Conservation (phyloP, 2,797 vertebrate genomes). For the Gymnothorax reevesii region DNA sequence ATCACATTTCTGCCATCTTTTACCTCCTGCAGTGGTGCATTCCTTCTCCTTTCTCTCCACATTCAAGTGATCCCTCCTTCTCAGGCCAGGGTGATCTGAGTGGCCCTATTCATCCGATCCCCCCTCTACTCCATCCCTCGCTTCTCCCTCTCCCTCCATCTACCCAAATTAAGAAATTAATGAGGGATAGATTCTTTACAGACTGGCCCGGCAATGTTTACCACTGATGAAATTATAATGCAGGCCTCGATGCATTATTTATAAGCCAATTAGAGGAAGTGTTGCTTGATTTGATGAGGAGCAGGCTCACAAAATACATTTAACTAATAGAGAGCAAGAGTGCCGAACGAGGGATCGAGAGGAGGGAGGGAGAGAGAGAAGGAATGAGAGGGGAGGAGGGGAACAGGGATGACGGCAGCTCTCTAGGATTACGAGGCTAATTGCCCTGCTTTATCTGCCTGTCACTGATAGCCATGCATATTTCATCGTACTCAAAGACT, state of each 20-base stretch:
- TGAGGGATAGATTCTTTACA: slow-evolving; percentile 94
- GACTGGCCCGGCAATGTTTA: slow-evolving; percentile 96
- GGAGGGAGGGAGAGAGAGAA: slow-evolving; percentile 29
- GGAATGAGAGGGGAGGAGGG: slow-evolving; percentile 37
- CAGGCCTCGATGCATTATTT: slow-evolving; percentile 95
- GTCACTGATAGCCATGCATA: slow-evolving; percentile 99
- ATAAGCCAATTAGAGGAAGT: slow-evolving; percentile 99
- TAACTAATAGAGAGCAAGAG: slow-evolving; percentile 98
- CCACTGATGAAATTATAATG: slow-evolving; percentile 99
- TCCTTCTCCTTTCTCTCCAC: slow-evolving; percentile 68
- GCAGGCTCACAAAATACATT: slow-evolving; percentile 99
- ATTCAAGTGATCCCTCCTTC: slow-evolving; percentile 67
- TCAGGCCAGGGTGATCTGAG: slow-evolving; percentile 80
- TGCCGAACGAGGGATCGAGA: slow-evolving; percentile 48
- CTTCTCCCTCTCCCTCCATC: slow-evolving; percentile 84
- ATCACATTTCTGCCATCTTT: slow-evolving; percentile 92
- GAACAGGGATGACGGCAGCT: slow-evolving; percentile 71
- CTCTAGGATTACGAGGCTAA: slow-evolving; percentile 98
- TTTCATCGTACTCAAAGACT: slow-evolving; percentile 99
- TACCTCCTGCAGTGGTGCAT: slow-evolving; percentile 78
- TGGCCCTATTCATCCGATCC: slow-evolving; percentile 78
- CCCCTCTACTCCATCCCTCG: slow-evolving; percentile 58
- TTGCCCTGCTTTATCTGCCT: slow-evolving; percentile 98
- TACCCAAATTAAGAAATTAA: slow-evolving; percentile 99
- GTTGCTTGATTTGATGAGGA: slow-evolving; percentile 99